Base-by-base conservation (phyloP, 64 coral and sea anemone species). In the Actinia tenebrosa region DNA sequence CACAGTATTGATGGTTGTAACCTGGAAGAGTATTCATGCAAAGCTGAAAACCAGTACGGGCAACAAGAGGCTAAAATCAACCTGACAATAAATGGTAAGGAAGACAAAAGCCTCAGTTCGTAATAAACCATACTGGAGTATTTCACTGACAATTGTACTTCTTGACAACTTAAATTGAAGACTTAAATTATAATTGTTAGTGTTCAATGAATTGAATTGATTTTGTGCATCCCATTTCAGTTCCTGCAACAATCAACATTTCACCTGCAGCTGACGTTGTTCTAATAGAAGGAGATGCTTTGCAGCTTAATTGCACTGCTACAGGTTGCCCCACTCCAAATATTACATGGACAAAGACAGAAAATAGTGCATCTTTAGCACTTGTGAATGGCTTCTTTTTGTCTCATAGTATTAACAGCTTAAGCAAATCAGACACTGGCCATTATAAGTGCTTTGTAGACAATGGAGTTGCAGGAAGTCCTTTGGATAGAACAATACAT, bases 261-360 rank as follows among this genome's bases (percentile, higher is more conserved):
- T 18, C 22, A 1, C 64, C 64, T 23, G 8, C 7, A 5, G 22
- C 20, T n/a, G 22, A 69, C 22, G 19, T 84, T 0, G 27, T 15
- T 3, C 19, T 84, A 16, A 19, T 25, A 15, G 82, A 84, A 61
- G 82, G 82, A 58, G 42, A 22, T 30, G 56, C 15, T 20, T 61
- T 84, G 15, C 22, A n/a, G 13, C 56, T 84, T 0, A 84, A 84
- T 37, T 84, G 82, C 16, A 58, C 45, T 19, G n/a, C 82, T 7
- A 84, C 82, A 11, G 82, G 82, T 14, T 84, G 82, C 30, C 82
- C 82, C 58, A 14, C 45, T 59, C 82, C 82, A 55, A 84, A 84
- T 53, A 84, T 84, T 7, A 54, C 82, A 16, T 84, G 82, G 82
- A 19, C 82, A n/a, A 84, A 84, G 53, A 13, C 56, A 19, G 82